Evolutionary conservation across 2,888 invertebrate genomes (phyloP), one percentile per base, ranked within the genome.

Genomic region (Pyrochroa serraticornis): DNA sequence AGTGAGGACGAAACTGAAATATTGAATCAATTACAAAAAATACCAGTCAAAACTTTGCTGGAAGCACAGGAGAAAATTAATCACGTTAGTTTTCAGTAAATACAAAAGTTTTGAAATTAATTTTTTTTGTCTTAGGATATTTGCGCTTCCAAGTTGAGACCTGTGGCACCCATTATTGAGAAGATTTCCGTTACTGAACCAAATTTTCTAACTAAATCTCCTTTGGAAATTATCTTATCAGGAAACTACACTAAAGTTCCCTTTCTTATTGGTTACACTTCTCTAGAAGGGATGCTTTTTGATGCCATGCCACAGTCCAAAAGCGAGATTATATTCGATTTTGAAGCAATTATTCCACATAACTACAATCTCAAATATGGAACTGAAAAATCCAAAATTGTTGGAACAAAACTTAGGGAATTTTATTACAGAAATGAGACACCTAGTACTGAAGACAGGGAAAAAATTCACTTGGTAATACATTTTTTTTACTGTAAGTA

Each of bases 211-310:
- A 42, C 67, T 0, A 65, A 74, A 50, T 56, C 70, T 32, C 75
- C 77, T 0, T 13, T 70, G 5, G 62, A 71, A 44, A 61, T 74
- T 6, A 62, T 75, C 13, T 58, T 61, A 32, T 71, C 71, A 1
- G 77, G 77, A 22, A 68, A 68, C 43, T 77, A 73, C 59, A 71
- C 67, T 33, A 69, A 76, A 45, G 75, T 79, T 1, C 79, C 79
- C 3, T 54, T 77, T 14, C 66, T 79, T 10, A 71, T 75, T 51
- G 77, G 77, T 2, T 76, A 72, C 36, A 73, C 69, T 38, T 64
- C 68, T 3, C 69, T 69, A 48, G 79, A 79, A 67, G 76, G 77
- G 32, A 67, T 75, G 60, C 54, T 71, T 7, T 58, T 69, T 9
- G 22, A 22, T 3, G 22, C 5, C 5, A 22, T 22, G 5, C 22